Base-by-base conservation (phyloP, 1,140 invertebrate species). In the Notospermus geniculatus region DNA sequence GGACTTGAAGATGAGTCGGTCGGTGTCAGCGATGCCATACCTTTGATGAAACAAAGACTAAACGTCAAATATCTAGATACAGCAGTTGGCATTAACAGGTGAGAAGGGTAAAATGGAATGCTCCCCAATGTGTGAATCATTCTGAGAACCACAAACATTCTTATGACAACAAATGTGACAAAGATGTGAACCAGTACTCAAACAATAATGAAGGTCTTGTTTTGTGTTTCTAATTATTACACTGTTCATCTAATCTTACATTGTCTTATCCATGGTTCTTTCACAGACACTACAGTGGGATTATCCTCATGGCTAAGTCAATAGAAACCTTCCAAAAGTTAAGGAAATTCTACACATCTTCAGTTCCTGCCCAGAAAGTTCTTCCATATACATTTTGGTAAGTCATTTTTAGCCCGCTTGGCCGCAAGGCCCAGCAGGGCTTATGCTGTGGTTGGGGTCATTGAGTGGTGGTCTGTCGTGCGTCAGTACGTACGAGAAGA, bases 311-410 rank as follows among this genome's bases (percentile, higher is more conserved):
- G 9, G 46, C 46, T 9, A 50, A 50, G 25, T 50, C 46, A 50
- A 19, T 5, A 50, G 46, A 50, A 9, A n/a, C n/a, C 5, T 50
- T 4, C 46, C n/a, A 50, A n/a, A 50, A 27, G n/a, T 27, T 50
- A n/a, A 19, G n/a, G 19, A 50, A 50, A 9, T 50, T 50, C 46
- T 50, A 50, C 46, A 50, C 19, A 19, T 23, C 25, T 7, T 50
- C 46, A 5, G 25, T 50, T 27, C n/a, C n/a, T 7, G 46, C 46
- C 4, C 46, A 50, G n/a, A 5, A 50, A 50, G 9, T 50, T 19
- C 25, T 50, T 7, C 19, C 25, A 9, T 50, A 50, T 50, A 50
- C n/a, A 7, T 50, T 50, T n/a, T 50, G 46, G 46, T 50, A 50
- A 50, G 46, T n/a, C n/a, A n/a, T n/a, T n/a, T n/a, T n/a, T n/a